phyloP scores from a whole-genome alignment of 2,888 invertebrate species.

The Oligia latruncula region DNA sequence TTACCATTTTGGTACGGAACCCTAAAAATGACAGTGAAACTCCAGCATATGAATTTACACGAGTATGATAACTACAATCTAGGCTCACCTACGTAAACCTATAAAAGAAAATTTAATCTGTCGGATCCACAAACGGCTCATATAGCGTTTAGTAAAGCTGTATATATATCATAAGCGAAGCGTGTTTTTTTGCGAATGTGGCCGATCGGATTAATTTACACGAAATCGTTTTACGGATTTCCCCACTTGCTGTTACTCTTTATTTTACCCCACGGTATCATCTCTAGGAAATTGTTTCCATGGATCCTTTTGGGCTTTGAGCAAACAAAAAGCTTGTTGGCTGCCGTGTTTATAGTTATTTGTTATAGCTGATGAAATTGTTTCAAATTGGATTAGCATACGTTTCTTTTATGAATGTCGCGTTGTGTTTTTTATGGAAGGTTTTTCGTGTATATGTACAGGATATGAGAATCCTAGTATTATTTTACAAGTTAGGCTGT shows the following conservation, averaged over 20 bases:
- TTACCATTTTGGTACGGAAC: no score
- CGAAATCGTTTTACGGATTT: conserved; percentile 86
- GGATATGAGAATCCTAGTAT: neutral
- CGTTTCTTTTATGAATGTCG: conserved; percentile 31
- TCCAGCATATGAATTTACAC: conserved; percentile 35
- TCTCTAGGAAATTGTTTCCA: conserved; percentile 87
- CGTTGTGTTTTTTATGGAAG: neutral
- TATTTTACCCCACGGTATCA: conserved; percentile 87
- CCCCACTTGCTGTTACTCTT: conserved; percentile 85
- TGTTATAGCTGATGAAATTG: conserved; percentile 60
- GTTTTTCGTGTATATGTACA: neutral
- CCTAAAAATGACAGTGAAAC: conserved; percentile 4
- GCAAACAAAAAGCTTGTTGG: conserved; percentile 75
- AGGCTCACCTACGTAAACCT: conserved; percentile 31
- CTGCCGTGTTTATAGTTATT: conserved; percentile 63
- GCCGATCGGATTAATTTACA: conserved; percentile 86
- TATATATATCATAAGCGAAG: conserved; percentile 61
- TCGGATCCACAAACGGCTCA: conserved; percentile 47
- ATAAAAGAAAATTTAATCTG: conserved; percentile 60
- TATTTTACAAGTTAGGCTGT: neutral
- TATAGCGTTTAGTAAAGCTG: conserved; percentile 58
- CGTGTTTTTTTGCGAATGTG: conserved; percentile 69
- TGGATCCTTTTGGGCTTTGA: conserved; percentile 79
- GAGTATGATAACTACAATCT: conserved; percentile 30
- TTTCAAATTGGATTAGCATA: conserved; percentile 56